Conservation (phyloP, 2,113 vertebrate species). For the Barnardius zonarius region DNA sequence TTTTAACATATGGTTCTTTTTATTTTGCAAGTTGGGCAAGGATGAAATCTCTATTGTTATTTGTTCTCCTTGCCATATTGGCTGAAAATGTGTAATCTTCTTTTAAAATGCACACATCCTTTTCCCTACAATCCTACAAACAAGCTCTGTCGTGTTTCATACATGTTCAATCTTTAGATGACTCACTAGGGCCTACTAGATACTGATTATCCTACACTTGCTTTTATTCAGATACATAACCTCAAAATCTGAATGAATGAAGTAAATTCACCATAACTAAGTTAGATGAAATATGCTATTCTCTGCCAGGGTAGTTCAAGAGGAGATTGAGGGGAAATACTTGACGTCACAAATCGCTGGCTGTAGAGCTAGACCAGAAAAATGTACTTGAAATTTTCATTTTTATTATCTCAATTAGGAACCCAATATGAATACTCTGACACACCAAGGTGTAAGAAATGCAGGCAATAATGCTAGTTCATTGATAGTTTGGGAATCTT, state of each 20-base stretch:
- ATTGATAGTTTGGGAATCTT: not conserved
- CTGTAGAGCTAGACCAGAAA: not conserved
- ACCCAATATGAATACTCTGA: not conserved
- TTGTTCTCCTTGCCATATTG: not conserved
- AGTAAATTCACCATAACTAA: not conserved
- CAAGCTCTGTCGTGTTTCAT: not conserved
- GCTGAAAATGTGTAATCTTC: not conserved
- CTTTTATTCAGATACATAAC: not conserved
- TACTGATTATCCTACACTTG: not conserved
- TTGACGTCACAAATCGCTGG: not conserved
- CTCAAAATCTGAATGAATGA: not conserved
- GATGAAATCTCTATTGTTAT: not conserved
- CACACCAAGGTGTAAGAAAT: not conserved
- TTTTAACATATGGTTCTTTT: not conserved
- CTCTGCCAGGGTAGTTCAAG: not conserved
- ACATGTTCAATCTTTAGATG: not conserved
- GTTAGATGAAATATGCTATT: not conserved
- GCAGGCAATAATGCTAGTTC: not conserved
- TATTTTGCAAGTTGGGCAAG: not conserved
- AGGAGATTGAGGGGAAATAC: not conserved
- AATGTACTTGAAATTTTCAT: not conserved
- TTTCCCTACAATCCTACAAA: not conserved
- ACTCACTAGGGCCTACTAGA: not conserved
- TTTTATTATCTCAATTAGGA: not conserved
- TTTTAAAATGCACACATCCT: not conserved